Percentiles rank a stretch among this genome's conserved stretches.
Evolutionary conservation across 1,140 invertebrate species (phyloP).

Genomic region (Pteromalus puparum): DNA sequence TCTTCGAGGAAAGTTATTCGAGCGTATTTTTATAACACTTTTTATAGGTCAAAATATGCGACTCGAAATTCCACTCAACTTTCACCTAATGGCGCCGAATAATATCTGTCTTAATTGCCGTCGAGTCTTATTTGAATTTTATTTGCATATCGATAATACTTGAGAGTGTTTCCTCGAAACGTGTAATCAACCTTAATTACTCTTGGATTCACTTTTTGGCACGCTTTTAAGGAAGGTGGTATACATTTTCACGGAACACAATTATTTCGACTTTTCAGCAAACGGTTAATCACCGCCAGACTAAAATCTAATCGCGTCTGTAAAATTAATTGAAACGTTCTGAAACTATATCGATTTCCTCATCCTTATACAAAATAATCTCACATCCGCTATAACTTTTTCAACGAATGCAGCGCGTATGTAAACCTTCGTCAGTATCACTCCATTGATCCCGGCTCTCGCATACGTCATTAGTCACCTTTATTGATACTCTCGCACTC

Average conservation of each 20-base stretch:
- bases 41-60: not conserved
- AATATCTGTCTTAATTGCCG: not conserved
- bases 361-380: too few species aligned
- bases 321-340: too few species aligned
- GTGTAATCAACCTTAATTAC: not conserved
- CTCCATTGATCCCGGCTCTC: not conserved
- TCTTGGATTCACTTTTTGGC: not conserved
- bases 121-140: not conserved
- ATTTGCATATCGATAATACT: not conserved
- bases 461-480: constrained; percentile 27
- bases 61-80: not conserved
- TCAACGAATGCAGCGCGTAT: not conserved
- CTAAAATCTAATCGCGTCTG: too few species aligned
- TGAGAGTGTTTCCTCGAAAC: not conserved
- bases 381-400: too few species aligned
- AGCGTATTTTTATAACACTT: not conserved
- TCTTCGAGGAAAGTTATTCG: not conserved
- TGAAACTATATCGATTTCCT: too few species aligned
- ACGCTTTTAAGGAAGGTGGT: not conserved
- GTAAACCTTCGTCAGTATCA: not conserved
- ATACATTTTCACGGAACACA: not conserved
- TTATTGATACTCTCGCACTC: constrained; percentile 6
- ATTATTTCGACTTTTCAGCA: not conserved
- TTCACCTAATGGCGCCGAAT: not conserved
- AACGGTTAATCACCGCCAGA: too few species aligned